Base-by-base conservation (phyloP, 30 jellyfish, hydroid and myxozoan species). In the Cassiopea xamachana region DNA sequence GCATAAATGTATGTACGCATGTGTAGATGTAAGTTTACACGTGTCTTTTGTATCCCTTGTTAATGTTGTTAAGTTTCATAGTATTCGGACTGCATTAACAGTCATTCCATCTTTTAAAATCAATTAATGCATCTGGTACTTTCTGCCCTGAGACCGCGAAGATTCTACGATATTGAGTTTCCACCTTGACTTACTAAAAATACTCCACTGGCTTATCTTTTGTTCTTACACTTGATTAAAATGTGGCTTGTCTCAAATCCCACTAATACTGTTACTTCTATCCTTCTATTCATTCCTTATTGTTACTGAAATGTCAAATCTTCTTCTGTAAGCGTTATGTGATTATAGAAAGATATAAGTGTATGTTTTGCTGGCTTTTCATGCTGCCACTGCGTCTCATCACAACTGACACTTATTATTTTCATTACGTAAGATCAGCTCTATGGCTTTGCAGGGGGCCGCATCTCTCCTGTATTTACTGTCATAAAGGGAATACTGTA, bases 171-270 rank as follows among this genome's bases (percentile, higher is more conserved):
- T 59, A 78, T 78, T 78, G 87, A 78, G 60, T 50, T 78, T 48
- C 87, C 87, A 78, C 7, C 50, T 70, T 43, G 55, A 48, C 87
- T 59, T 78, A 16, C 87, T 78, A 78, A 48, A 78, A 78, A 78
- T 78, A 78, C 72, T 51, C 55, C 12, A 64, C 2, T 19, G 80
- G 51, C 50, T 43, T 71, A 5, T 71, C 80, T 71, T 27, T 67
- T 43, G 39, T 71, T 39, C 80, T 71, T 71, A 71, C 80, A 71
- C 80, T 71, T 71, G 80, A 71, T 71, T 71, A 71, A 68, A 71
- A 71, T 71, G 80, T 4, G 80, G 80, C 51, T 71, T 12, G 5
- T 71, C 1, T 71, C 7, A 8, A 71, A 71, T 71, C 80, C 80
- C 80, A 71, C 80, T 71, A 71, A 71, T 71, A 18, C 80, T 71